Evolutionary conservation across 2,113 vertebrate species (phyloP).

Genomic region (Charina bottae): DNA sequence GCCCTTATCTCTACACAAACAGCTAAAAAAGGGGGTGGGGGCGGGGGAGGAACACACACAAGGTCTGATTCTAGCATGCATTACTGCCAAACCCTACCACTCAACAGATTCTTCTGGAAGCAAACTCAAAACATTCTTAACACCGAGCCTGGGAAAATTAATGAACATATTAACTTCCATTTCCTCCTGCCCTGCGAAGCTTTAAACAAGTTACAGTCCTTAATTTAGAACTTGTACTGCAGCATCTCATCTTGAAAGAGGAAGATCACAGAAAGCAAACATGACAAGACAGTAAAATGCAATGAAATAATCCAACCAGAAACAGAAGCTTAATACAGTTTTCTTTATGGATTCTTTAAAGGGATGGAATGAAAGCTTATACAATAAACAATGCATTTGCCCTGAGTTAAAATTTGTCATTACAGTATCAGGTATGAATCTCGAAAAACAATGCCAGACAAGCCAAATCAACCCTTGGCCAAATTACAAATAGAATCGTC

Average conservation of each 20-base stretch:
- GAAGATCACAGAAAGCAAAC: background rate
- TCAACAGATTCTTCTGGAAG: slow-evolving; percentile 14
- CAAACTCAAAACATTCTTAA: slow-evolving; percentile 16
- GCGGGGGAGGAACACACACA: background rate
- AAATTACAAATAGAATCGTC: background rate
- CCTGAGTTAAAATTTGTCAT: background rate
- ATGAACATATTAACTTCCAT: slow-evolving; percentile 1
- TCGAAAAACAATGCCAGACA: background rate
- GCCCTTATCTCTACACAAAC: background rate
- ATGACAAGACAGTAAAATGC: background rate
- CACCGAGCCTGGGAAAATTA: background rate
- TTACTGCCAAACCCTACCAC: background rate
- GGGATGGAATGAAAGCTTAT: background rate
- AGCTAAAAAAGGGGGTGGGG: background rate
- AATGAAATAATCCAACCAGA: background rate
- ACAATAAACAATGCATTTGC: background rate
- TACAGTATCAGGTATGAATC: background rate
- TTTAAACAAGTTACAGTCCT: background rate
- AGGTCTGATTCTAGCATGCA: background rate
- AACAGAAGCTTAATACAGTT: background rate
- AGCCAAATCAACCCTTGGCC: background rate
- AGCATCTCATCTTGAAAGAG: background rate
- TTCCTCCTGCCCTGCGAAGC: background rate
- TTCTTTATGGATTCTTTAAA: background rate
- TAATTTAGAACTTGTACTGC: background rate